These are phyloP conservation scores for Dryocosmus kuriphilus DNA, from an alignment of 2,888 invertebrate genomes.

Conservation along the genomic window DNA sequence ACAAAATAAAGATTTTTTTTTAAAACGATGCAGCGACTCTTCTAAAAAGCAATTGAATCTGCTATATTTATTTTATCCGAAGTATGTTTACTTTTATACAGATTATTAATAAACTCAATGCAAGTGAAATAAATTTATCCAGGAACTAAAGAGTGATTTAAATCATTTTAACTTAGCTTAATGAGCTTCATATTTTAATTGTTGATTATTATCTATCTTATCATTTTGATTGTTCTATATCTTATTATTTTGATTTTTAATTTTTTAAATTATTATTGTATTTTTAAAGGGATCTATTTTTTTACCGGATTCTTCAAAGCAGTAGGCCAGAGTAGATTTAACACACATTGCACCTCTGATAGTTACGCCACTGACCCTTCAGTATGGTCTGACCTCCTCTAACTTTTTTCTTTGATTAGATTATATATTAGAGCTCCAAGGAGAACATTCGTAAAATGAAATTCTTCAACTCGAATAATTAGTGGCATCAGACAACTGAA, in stretches of 20 bases:
- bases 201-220: neutral
- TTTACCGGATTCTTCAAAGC: conserved; percentile 16
- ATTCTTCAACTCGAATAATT: neutral
- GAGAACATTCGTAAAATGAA: neutral
- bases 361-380: neutral
- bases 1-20: neutral
- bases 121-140: too few relatives aligned
- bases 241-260: neutral
- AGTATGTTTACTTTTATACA: too few relatives aligned
- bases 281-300: neutral
- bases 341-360: conserved; percentile 25
- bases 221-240: neutral
- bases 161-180: too few relatives aligned
- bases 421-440: neutral
- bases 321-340: conserved; percentile 3
- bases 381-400: neutral
- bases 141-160: neutral
- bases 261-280: neutral
- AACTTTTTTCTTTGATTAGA: conserved; percentile 9
- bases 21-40: neutral
- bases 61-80: too few relatives aligned
- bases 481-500: neutral
- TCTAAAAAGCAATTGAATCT: too few relatives aligned
- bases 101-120: too few relatives aligned
- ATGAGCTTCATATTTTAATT: neutral